Percentiles rank a stretch among this genome's conserved stretches.
Evolutionary conservation across 2,888 invertebrate species (phyloP).

Genomic region (Opisthograptis luteolata): DNA sequence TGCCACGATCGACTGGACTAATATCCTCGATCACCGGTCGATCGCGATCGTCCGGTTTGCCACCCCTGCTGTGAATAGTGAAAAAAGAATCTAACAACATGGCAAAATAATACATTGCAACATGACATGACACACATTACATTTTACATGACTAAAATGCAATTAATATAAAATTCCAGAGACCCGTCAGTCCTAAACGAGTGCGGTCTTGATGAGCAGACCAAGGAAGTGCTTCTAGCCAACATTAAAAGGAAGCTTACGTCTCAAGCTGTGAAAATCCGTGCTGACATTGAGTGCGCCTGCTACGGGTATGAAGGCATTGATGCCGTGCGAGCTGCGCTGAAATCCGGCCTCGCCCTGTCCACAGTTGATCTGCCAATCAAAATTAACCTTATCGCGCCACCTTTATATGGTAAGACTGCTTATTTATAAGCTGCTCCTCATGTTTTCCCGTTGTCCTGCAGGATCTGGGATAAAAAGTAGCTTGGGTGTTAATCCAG

Average conservation of each 20-base stretch:
- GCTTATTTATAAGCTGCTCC: not conserved
- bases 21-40: too few species aligned
- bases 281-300: slow-evolving; percentile 76
- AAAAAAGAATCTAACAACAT: too few species aligned
- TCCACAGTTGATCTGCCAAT: slow-evolving; percentile 98
- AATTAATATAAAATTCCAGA: too few species aligned
- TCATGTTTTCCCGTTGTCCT: too few species aligned
- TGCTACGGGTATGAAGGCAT: slow-evolving; percentile 96
- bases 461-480: too few species aligned
- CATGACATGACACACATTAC: too few species aligned
- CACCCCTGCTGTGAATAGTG: too few species aligned
- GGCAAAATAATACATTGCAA: too few species aligned
- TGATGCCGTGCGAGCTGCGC: slow-evolving; percentile 97
- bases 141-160: too few species aligned
- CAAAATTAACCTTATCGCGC: slow-evolving; percentile 99
- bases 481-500: too few species aligned
- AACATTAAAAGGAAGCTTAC: slow-evolving; percentile 98
- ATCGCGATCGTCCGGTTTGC: too few species aligned
- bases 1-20: too few species aligned
- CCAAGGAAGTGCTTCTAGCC: slow-evolving; percentile 95
- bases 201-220: slow-evolving; percentile 96
- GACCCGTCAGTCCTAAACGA: slow-evolving; percentile 98
- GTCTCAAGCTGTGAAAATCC: slow-evolving; percentile 88
- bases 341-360: slow-evolving; percentile 94
- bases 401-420: slow-evolving; percentile 93